Conservation (phyloP, 2,797 vertebrate genomes). For the Eutrigla gurnardus region DNA sequence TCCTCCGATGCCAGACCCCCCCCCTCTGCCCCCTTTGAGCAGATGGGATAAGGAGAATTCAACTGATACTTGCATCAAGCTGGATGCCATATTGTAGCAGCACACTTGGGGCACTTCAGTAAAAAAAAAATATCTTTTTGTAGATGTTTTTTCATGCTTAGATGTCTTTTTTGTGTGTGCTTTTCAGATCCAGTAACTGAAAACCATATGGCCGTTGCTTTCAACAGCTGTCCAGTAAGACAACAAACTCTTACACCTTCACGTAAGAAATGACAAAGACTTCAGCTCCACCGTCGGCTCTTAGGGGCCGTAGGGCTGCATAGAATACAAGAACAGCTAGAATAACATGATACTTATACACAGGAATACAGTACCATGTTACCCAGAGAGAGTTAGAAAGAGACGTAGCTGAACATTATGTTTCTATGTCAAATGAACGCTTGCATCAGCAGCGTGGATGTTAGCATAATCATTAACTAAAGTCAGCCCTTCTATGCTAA, state of each 20-base stretch:
- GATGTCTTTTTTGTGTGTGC: slow-evolving; percentile 12
- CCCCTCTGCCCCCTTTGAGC: slow-evolving; percentile 51
- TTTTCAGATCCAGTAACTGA: slow-evolving; percentile 20
- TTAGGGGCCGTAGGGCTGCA: background rate
- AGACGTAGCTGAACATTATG: background rate
- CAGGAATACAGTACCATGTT: no score
- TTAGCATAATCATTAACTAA: background rate
- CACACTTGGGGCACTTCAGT: slow-evolving; percentile 53
- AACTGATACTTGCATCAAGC: slow-evolving; percentile 63
- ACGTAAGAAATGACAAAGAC: background rate
- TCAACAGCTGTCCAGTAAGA: slow-evolving; percentile 32
- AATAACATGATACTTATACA: no score
- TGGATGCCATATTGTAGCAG: slow-evolving; percentile 62
- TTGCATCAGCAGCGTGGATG: background rate
- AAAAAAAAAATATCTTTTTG: slow-evolving; percentile 41
- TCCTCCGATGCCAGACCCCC: slow-evolving; percentile 53
- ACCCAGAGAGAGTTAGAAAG: background rate
- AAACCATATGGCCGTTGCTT: slow-evolving; percentile 32
- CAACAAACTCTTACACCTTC: slow-evolving; percentile 7
- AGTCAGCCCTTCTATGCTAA: no score
- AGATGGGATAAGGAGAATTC: slow-evolving; percentile 72
- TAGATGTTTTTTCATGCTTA: slow-evolving; percentile 11
- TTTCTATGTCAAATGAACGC: background rate
- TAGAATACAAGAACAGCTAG: no score
- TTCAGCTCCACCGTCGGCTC: background rate